A percentile compares a stretch with the other conserved stretches of the same genome.
Evolutionary conservation across 2,888 invertebrate genomes (phyloP).

Genomic region (Falcaria lacertinaria): DNA sequence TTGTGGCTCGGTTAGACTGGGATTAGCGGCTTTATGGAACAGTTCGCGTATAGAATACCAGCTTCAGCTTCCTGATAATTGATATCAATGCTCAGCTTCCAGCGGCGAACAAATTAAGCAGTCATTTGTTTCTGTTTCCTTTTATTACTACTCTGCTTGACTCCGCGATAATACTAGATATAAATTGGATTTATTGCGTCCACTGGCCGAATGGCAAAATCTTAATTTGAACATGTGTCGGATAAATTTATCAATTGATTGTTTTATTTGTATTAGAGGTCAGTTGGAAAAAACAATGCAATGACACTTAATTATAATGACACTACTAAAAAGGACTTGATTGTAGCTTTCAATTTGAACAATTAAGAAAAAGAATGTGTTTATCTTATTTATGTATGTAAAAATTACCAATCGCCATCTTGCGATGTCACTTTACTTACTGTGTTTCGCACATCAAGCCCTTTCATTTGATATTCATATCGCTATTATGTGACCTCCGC

Average conservation of each 20-base stretch:
- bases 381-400: no score
- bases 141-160: slow-evolving; percentile 49
- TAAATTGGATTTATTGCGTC: slow-evolving; percentile 26
- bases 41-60: slow-evolving; percentile 58
- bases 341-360: no score
- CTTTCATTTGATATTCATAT: no score
- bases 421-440: no score
- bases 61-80: slow-evolving; percentile 65
- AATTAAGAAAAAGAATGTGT: no score
- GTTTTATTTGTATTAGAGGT: neutral
- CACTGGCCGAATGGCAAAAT: neutral
- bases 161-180: slow-evolving; percentile 14
- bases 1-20: slow-evolving; percentile 64
- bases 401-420: no score
- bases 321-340: no score
- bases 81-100: slow-evolving; percentile 68
- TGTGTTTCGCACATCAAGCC: no score
- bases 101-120: slow-evolving; percentile 55
- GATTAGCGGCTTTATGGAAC: slow-evolving; percentile 76
- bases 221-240: neutral
- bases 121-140: slow-evolving; percentile 52
- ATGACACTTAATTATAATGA: no score
- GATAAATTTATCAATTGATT: neutral
- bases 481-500: no score
- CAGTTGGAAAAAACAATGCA: neutral